Conservation (phyloP, 1,140 invertebrate species). For the Papilio dardanus region DNA sequence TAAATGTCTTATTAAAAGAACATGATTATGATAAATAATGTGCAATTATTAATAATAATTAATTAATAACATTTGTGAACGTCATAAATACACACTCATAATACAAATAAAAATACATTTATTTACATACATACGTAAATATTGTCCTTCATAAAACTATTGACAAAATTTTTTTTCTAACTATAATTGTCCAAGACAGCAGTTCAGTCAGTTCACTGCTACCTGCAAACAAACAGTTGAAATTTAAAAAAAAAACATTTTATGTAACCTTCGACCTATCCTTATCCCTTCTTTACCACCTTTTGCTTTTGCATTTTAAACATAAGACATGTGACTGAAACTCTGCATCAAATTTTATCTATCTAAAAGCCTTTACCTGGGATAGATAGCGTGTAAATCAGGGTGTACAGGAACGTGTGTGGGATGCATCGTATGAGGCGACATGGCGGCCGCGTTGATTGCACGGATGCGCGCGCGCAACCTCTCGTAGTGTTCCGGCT, state of each 20-base stretch:
- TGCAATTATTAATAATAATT: conserved; percentile 33
- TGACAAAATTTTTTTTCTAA: conserved; percentile 52
- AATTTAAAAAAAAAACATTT: no score
- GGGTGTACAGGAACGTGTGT: conserved; percentile 70
- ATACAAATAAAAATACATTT: conserved; percentile 22
- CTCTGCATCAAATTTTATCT: no score
- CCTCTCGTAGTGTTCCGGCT: conserved; percentile 98
- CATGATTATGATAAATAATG: conserved; percentile 34
- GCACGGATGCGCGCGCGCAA: conserved; percentile 99
- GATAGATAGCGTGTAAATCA: conserved; percentile 70
- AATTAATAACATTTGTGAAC: conserved; percentile 32
- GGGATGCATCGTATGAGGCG: conserved; percentile 56
- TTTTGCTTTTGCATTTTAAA: no score
- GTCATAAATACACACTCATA: conserved; percentile 33
- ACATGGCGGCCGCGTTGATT: conserved; percentile 85
- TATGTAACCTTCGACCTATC: no score
- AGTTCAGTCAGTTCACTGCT: conserved; percentile 58
- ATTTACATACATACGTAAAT: conserved; percentile 29
- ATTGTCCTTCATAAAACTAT: conserved; percentile 38
- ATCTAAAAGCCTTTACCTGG: conserved; percentile 53
- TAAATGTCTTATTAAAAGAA: conserved; percentile 33
- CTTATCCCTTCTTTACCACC: no score
- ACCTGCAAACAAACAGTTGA: conserved; percentile 54
- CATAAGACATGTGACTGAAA: no score
- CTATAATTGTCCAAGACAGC: conserved; percentile 53